Base-by-base conservation (phyloP, 2,888 invertebrate species). In the Drosophila nigricruria region DNA sequence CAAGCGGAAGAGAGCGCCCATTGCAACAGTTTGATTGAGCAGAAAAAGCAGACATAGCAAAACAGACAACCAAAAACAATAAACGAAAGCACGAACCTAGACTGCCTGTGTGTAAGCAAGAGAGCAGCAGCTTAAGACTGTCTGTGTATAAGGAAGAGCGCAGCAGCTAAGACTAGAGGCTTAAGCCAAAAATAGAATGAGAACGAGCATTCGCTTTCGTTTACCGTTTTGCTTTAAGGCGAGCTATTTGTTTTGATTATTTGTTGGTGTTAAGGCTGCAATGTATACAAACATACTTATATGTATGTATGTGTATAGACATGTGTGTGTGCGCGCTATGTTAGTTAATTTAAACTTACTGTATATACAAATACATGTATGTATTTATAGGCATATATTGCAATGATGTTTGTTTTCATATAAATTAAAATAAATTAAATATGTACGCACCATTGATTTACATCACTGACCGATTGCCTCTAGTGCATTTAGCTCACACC, bases 341-440 rank as follows among this genome's bases (percentile, higher is more conserved):
- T 25, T 25, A 25, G 16, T 45, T 25, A 23, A 45, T 45, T n/a
- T n/a, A 14, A 20, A 25, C 25, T 6, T 23, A 43, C 43, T 43
- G 43, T 42, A 12, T 20, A 23, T 0, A 14, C 6, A 38, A 5
- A 8, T 16, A 8, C 23, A 3, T 16, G 1, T 45, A 45, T 6
- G 16, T 16, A 16, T 25, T 3, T 4, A 25, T 16, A 10, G 25
- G 9, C 25, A 45, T 18, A 40, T 25, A 25, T 45, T 25, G 12
- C 27, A 47, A 27, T 12, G 5, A 49, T 49, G 12, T 49, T 47
- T n/a, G 30, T n/a, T 27, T 30, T 12, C n/a, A 12, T 49, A 49
- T 49, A 47, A 18, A 30, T 30, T 18, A 49, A 49, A 30, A 12
- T 49, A 18, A 49, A 49, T 49, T 30, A 30, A 49, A 18, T 45